A percentile compares a stretch with the other conserved stretches of the same genome.
phyloP scores from a whole-genome alignment of 2,113 vertebrate species.

The Silurus glanis region DNA sequence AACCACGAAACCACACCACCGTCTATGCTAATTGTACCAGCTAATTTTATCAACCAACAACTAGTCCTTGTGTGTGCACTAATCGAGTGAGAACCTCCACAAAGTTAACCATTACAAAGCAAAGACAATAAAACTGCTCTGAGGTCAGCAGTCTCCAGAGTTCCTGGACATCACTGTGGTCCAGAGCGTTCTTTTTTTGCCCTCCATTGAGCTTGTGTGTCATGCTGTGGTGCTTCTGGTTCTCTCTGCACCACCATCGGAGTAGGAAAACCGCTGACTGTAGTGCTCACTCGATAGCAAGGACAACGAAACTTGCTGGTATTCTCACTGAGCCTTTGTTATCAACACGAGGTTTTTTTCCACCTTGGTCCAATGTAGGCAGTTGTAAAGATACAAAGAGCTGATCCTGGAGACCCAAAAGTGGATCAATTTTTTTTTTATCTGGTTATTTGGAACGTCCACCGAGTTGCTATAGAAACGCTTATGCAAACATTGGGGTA shows the following conservation, averaged over 20 bases:
- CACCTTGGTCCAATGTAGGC: too few relatives aligned
- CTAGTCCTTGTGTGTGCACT: background rate
- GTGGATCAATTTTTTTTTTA: background rate
- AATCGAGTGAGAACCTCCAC: background rate
- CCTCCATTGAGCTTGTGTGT: constrained; percentile 1
- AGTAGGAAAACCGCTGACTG: constrained; percentile 51
- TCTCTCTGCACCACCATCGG: constrained; percentile 43
- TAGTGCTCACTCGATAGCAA: constrained; percentile 1
- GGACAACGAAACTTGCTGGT: background rate
- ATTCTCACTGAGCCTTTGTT: constrained; percentile 5
- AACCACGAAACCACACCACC: background rate
- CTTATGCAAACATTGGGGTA: background rate
- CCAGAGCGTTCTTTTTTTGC: constrained; percentile 27
- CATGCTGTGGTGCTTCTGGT: constrained; percentile 34
- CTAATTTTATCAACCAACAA: background rate
- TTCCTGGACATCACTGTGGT: constrained; percentile 34
- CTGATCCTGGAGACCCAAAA: background rate
- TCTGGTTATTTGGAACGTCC: background rate
- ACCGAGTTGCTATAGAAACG: background rate
- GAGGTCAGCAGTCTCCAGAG: constrained; percentile 12
- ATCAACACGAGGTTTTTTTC: too few relatives aligned
- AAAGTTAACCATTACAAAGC: constrained; percentile 30
- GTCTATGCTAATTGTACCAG: background rate
- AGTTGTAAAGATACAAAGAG: too few relatives aligned
- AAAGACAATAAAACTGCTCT: background rate